phyloP scores from a whole-genome alignment of 1,140 invertebrate genomes.

The Scaptomyza pallida region DNA sequence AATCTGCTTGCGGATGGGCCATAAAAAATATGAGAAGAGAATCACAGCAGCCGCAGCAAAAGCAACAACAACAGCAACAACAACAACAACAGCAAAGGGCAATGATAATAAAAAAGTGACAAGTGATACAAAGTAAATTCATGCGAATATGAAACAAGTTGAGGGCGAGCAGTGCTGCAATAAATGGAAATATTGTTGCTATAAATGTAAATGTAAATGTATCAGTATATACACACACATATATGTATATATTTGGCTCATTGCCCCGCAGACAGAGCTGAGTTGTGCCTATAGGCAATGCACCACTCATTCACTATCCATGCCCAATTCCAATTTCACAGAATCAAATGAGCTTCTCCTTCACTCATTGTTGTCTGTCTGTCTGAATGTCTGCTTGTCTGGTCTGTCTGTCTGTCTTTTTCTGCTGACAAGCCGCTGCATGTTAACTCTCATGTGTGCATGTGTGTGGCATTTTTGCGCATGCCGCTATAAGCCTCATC shows the following conservation, averaged over 20 bases:
- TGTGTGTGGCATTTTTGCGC: conserved; percentile 43
- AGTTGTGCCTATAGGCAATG: conserved; percentile 6
- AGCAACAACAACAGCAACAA: conserved; percentile 30
- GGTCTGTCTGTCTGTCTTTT: conserved; percentile 23
- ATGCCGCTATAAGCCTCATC: conserved; percentile 46
- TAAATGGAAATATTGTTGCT: conserved; percentile 61
- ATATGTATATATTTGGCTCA: conserved; percentile 18
- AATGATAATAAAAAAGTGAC: conserved; percentile 77
- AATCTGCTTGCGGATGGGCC: conserved; percentile 62
- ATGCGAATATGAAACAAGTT: conserved; percentile 72
- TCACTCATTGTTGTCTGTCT: conserved; percentile 6
- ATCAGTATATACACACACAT: conserved; percentile 22
- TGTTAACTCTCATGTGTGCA: conserved; percentile 25
- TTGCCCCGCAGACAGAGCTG: conserved; percentile 30
- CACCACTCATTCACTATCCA: conserved; percentile 5
- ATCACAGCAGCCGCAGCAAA: conserved; percentile 70
- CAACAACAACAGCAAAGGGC: conserved; percentile 35
- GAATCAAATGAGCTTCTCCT: not conserved
- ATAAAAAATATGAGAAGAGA: conserved; percentile 82
- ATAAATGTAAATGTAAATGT: conserved; percentile 41
- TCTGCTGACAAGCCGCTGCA: conserved; percentile 35
- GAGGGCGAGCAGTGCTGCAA: conserved; percentile 46
- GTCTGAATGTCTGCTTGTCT: not conserved
- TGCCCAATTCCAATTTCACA: conserved; percentile 5
- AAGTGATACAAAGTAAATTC: conserved; percentile 83